These are phyloP conservation scores for Drosophila melanica DNA, from an alignment of 1,140 invertebrate species.

Conservation along the genomic window DNA sequence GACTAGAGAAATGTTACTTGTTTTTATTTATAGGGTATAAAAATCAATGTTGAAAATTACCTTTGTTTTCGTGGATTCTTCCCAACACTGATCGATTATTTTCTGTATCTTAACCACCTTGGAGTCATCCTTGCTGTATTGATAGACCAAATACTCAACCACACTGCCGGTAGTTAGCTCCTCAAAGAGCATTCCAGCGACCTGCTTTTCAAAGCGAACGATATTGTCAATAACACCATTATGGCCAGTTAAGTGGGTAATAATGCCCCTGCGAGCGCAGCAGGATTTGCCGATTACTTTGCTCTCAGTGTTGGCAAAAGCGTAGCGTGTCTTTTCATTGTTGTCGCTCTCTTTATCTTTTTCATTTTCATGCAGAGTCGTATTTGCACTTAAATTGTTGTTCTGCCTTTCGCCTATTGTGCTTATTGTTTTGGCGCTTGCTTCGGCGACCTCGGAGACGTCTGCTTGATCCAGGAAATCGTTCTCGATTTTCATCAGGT, in stretches of 20 bases:
- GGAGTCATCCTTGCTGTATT: constrained; percentile 3
- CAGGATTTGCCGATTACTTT: constrained; percentile 1
- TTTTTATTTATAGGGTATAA: no score
- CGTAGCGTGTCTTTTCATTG: not conserved
- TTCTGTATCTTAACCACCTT: constrained; percentile 57
- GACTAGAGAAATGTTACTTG: no score
- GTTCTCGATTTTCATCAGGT: constrained; percentile 60
- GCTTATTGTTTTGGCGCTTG: no score
- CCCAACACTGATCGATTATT: constrained; percentile 58
- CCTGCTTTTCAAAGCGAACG: constrained; percentile 43
- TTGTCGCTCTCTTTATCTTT: not conserved
- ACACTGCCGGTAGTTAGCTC: constrained; percentile 52
- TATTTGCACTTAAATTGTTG: no score
- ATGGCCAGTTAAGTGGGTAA: constrained; percentile 47
- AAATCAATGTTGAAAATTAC: not conserved
- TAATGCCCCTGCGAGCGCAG: constrained; percentile 41
- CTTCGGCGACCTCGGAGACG: no score
- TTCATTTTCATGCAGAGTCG: no score
- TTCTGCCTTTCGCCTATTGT: no score
- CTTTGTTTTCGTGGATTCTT: constrained; percentile 10
- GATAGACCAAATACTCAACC: constrained; percentile 58
- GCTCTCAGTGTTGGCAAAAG: not conserved
- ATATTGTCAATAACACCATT: constrained; percentile 50
- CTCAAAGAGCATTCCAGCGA: constrained; percentile 18
- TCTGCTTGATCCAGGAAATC: constrained; percentile 58